These are phyloP conservation scores for Drosophila jambulina DNA, from an alignment of 1,140 invertebrate genomes.

Conservation along the genomic window DNA sequence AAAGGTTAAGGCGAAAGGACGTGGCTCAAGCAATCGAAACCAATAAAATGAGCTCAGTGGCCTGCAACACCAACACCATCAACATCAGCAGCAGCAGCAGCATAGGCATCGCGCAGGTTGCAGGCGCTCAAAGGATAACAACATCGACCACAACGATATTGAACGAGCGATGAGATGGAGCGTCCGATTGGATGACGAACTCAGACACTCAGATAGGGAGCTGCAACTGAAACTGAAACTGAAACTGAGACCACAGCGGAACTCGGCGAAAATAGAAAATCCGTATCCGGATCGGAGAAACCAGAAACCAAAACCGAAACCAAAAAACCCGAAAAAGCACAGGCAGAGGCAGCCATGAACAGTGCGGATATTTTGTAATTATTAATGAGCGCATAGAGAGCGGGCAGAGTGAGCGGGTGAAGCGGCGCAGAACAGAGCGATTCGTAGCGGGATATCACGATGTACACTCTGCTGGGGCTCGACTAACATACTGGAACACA, in stretches of 20 bases:
- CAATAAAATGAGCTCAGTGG: slow-evolving; percentile 64
- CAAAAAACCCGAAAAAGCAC: slow-evolving; percentile 18
- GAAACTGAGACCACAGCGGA: slow-evolving; percentile 29
- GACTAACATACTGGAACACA: slow-evolving; percentile 40
- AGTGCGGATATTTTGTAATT: slow-evolving; percentile 62
- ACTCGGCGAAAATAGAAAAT: slow-evolving; percentile 40
- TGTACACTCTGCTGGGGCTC: slow-evolving; percentile 60
- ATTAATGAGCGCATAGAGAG: slow-evolving; percentile 55
- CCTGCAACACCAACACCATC: slow-evolving; percentile 46
- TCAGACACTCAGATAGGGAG: slow-evolving; percentile 40
- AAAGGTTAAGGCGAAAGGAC: slow-evolving; percentile 51
- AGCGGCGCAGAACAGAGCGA: slow-evolving; percentile 42
- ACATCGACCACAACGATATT: slow-evolving; percentile 36
- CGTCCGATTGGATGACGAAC: slow-evolving; percentile 66
- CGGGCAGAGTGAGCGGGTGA: slow-evolving; percentile 35
- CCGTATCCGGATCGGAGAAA: slow-evolving; percentile 18
- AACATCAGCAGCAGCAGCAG: slow-evolving; percentile 25
- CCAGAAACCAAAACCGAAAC: slow-evolving; percentile 13
- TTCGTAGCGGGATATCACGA: slow-evolving; percentile 58
- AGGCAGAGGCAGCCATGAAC: slow-evolving; percentile 41
- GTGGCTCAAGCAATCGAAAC: slow-evolving; percentile 43
- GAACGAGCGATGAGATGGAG: slow-evolving; percentile 65
- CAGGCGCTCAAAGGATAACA: slow-evolving; percentile 48
- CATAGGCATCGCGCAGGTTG: slow-evolving; percentile 45
- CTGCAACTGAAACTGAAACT: slow-evolving; percentile 33